Evolutionary conservation across 53 echinoderm and acorn worm genomes (phyloP).

Genomic region (Pentamera pediparva): DNA sequence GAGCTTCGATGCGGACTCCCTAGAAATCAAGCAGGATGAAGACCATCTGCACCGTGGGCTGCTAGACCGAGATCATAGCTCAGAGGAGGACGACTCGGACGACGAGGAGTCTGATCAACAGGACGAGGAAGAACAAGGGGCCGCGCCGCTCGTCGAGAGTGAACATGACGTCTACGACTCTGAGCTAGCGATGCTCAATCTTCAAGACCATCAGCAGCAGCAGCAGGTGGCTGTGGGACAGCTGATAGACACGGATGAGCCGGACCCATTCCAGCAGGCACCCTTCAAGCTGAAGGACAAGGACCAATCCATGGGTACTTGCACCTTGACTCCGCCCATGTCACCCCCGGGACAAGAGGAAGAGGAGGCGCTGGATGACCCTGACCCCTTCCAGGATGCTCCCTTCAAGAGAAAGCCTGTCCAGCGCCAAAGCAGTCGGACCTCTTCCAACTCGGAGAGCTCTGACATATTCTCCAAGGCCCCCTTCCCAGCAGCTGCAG

Average conservation of each 20-base stretch:
- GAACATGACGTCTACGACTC: conserved; percentile 84
- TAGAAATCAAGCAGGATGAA: conserved; percentile 68
- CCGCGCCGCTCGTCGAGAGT: conserved; percentile 41
- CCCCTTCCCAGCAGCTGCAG: conserved; percentile 67
- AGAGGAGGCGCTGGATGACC: no score
- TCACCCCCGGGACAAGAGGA: conserved; percentile 80
- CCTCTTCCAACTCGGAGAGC: conserved; percentile 75
- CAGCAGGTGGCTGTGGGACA: conserved; percentile 67
- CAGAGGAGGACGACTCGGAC: conserved; percentile 54
- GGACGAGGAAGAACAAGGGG: conserved; percentile 43
- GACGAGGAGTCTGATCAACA: conserved; percentile 62
- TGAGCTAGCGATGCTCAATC: conserved; percentile 79
- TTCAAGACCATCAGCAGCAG: conserved; percentile 58
- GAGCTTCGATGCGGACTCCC: conserved; percentile 66
- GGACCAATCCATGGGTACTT: conserved; percentile 60
- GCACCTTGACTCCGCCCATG: conserved; percentile 90
- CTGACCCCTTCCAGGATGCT: conserved; percentile 67
- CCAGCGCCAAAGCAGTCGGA: conserved; percentile 76
- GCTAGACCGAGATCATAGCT: conserved; percentile 64
- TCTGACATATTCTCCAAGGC: conserved; percentile 95
- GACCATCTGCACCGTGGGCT: conserved; percentile 81
- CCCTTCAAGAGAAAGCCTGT: conserved; percentile 64
- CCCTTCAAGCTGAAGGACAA: conserved; percentile 67
- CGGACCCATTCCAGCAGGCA: conserved; percentile 75
- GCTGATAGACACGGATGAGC: conserved; percentile 74